Conservation (phyloP, 2,888 invertebrate genomes). For the Ormyrus nitidulus region DNA sequence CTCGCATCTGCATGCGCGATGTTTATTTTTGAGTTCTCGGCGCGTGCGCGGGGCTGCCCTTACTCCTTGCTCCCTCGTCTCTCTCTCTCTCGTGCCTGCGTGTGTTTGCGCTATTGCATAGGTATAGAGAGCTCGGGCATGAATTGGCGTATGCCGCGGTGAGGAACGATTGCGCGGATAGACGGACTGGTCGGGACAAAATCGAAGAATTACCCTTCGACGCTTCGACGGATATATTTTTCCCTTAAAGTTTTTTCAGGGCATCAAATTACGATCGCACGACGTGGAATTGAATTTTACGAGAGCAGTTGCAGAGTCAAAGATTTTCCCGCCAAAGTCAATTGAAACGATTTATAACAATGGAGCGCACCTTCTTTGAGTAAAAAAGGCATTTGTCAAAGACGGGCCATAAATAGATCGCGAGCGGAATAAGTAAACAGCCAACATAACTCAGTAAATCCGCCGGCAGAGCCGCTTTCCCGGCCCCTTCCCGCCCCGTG, state of each 20-base stretch:
- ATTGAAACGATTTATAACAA: no score
- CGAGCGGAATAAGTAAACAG: neutral
- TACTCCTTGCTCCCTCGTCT: constrained; percentile 1
- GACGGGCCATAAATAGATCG: neutral
- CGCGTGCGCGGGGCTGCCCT: constrained; percentile 3
- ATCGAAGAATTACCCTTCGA: no score
- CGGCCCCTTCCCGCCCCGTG: neutral
- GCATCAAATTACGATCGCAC: no score
- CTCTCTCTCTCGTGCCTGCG: neutral
- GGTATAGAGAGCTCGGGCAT: neutral
- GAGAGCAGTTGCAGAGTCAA: no score
- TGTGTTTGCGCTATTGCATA: neutral
- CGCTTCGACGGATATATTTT: no score
- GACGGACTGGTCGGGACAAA: no score
- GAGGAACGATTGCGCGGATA: constrained; percentile 9
- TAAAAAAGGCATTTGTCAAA: no score
- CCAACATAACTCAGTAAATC: neutral
- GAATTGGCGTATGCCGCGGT: constrained; percentile 14
- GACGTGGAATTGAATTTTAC: no score
- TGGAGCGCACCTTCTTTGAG: neutral
- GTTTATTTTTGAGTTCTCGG: constrained; percentile 39
- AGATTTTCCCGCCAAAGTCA: no score
- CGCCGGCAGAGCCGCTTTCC: neutral
- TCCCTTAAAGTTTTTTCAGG: no score
- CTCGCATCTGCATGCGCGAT: neutral